Conservation (phyloP, 2,888 invertebrate genomes). For the Caenorhabditis panamensis region DNA sequence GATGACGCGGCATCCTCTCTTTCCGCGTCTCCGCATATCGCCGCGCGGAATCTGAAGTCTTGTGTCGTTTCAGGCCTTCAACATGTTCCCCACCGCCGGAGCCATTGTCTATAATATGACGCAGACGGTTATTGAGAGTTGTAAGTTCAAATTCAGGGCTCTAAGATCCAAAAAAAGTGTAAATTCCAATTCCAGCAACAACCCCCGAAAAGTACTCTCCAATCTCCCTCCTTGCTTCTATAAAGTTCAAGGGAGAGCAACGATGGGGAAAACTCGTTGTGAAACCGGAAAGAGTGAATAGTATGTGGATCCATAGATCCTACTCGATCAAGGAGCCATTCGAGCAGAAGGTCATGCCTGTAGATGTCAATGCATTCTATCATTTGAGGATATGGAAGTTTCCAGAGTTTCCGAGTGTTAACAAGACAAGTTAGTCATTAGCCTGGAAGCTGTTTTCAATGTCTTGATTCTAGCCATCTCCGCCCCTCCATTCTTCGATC, state of each 20-base stretch:
- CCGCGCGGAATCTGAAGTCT: neutral
- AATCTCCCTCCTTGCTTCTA: slow-evolving; percentile 34
- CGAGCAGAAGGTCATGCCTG: slow-evolving; percentile 62
- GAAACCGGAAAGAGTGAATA: slow-evolving; percentile 70
- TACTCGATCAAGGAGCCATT: slow-evolving; percentile 59
- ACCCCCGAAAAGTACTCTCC: slow-evolving; percentile 41
- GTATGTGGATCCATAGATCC: slow-evolving; percentile 77
- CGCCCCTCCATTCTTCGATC: slow-evolving; percentile 44
- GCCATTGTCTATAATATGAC: slow-evolving; percentile 70
- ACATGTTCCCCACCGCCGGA: slow-evolving; percentile 64
- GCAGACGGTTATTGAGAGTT: slow-evolving; percentile 56
- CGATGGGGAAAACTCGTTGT: slow-evolving; percentile 71
- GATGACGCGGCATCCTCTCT: no score
- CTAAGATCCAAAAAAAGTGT: no score
- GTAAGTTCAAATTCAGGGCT: slow-evolving; percentile 13
- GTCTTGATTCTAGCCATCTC: slow-evolving; percentile 21
- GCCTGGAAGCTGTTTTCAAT: neutral
- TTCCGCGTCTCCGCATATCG: slow-evolving; percentile 2
- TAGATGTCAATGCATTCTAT: slow-evolving; percentile 60
- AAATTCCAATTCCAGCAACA: slow-evolving; percentile 56
- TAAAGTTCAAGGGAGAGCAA: slow-evolving; percentile 52
- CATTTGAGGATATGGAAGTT: slow-evolving; percentile 68
- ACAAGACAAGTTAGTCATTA: slow-evolving; percentile 30
- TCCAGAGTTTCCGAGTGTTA: slow-evolving; percentile 18
- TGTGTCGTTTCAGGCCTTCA: slow-evolving; percentile 57